Evolutionary conservation across 2,888 invertebrate species (phyloP).

Genomic region (Lithophane semibrunnea): DNA sequence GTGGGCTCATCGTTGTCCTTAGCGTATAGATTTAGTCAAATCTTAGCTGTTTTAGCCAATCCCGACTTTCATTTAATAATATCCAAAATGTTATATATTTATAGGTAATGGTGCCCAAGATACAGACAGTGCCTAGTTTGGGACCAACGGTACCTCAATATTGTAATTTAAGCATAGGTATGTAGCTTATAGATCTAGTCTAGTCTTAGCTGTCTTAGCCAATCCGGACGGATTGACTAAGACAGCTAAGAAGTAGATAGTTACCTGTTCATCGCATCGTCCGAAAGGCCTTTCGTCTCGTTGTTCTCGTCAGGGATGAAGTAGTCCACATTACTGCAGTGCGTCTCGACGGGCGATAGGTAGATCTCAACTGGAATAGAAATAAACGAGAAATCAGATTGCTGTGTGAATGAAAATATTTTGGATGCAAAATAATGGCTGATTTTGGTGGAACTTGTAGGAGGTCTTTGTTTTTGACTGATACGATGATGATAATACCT

Average conservation of each 20-base stretch:
- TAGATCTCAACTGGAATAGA: constrained; percentile 95
- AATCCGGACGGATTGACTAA: no score
- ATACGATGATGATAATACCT: neutral
- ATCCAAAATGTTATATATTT: no score
- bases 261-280: constrained; percentile 96
- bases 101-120: no score
- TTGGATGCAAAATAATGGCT: neutral
- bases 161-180: no score
- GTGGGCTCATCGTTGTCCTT: neutral
- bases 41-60: neutral
- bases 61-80: no score
- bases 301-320: constrained; percentile 97
- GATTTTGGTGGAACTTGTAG: neutral
- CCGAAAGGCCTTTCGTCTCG: constrained; percentile 94
- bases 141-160: no score
- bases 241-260: neutral
- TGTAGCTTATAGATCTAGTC: no score
- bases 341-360: constrained; percentile 97
- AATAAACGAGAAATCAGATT: constrained; percentile 46
- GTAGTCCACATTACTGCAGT: constrained; percentile 98
- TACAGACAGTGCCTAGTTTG: no score
- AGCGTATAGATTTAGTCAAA: neutral
- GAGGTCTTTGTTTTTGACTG: neutral
- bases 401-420: neutral
- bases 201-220: neutral